Percentiles rank a stretch among this genome's conserved stretches.
These are phyloP conservation scores for Arizona elegans DNA, from an alignment of 2,113 vertebrate genomes.

Conservation along the genomic window DNA sequence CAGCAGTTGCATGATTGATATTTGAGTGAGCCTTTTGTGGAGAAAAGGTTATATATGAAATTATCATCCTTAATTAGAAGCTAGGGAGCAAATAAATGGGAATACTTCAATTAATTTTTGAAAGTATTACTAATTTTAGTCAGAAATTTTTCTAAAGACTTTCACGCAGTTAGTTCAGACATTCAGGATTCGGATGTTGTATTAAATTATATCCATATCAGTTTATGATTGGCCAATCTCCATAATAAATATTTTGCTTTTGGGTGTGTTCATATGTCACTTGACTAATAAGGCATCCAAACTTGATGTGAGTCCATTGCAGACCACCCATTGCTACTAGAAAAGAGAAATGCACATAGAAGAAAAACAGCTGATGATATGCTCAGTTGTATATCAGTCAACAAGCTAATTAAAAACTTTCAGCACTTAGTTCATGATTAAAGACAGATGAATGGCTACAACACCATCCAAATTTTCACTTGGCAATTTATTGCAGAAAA, in stretches of 20 bases:
- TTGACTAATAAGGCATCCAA: not conserved
- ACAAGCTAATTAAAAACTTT: not conserved
- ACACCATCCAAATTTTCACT: not conserved
- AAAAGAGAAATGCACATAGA: not conserved
- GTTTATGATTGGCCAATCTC: not conserved
- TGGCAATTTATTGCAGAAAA: not conserved
- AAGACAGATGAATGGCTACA: not conserved
- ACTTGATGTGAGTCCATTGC: not conserved
- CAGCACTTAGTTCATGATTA: not conserved
- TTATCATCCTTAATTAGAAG: not conserved
- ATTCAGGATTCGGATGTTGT: not conserved
- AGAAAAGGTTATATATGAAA: not conserved
- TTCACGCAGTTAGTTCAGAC: not conserved
- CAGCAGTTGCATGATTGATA: not conserved
- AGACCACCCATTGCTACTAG: conserved; percentile 2
- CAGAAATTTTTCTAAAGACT: not conserved
- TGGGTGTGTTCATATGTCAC: not conserved
- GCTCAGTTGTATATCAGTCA: not conserved
- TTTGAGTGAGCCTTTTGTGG: not conserved
- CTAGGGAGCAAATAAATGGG: not conserved
- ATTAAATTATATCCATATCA: not conserved
- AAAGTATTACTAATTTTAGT: not conserved
- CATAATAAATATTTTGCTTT: not conserved
- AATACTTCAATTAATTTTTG: not conserved
- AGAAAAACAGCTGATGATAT: not conserved